Evolutionary conservation across 1,140 invertebrate species (phyloP), one percentile per base, ranked within the genome.

Genomic region (Zaprionus capensis): DNA sequence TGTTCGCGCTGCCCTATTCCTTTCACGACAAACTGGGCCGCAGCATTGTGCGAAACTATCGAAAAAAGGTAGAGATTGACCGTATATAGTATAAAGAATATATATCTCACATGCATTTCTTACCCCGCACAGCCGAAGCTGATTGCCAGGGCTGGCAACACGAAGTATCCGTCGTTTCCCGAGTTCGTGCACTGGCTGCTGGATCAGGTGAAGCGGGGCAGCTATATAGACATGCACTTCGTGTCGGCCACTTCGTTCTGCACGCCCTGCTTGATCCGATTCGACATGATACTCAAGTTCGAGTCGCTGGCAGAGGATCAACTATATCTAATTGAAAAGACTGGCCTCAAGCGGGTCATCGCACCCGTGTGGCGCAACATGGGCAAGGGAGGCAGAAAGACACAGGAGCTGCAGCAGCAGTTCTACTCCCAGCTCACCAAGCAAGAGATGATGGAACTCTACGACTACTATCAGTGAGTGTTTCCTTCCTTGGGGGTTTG

Each of bases 151-250:
- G 71, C 79, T 15, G 78, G 74, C 34, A 81, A 81, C 53, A 95
- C 95, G 6, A 94, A 94, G 71, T 96, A 96, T 91, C 96, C 96
- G 0, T 94, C 95, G 5, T 97, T 97, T 80, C 95, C 96, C 36
- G 96, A 97, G 92, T 97, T 97, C 73, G 95, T 97, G 0, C 93
- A 94, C 59, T 97, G 96, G 93, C 93, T 97, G 4, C 78, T 97
- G 28, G 96, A 96, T 85, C 95, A 96, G 61, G 80, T 92, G 93
- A 94, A 92, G 92, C 93, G 38, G 94, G 94, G 85, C 92, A 94
- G n/a, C 94, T 93, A 94, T 9, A 94, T 97, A 28, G 98, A 99
- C 91, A 98, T 98, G 95, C 98, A 99, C 91, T 98, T 98, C 97
- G 96, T 96, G 28, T 96, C 97, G 0, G 96, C 97, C 70, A 95